Percentiles rank a stretch among this genome's conserved stretches.
These are phyloP conservation scores for Tor tambroides DNA, from an alignment of 2,113 vertebrate genomes.

Conservation along the genomic window DNA sequence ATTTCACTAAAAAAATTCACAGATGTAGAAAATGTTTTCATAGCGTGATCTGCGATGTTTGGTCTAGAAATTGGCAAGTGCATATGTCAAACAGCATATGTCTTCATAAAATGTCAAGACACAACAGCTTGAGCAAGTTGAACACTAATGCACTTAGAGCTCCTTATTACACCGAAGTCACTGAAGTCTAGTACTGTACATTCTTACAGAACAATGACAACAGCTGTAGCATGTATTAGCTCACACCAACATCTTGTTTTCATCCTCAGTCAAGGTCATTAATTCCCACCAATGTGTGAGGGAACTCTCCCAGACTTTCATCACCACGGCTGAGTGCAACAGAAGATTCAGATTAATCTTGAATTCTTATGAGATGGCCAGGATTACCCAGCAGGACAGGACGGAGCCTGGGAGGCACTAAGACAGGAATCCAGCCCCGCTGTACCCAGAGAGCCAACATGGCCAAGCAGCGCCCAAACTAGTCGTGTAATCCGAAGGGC, in stretches of 20 bases:
- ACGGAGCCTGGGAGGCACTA: constrained; percentile 24
- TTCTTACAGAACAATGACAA: not conserved
- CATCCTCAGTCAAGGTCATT: constrained; percentile 46
- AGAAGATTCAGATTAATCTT: constrained; percentile 48
- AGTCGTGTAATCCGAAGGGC: constrained; percentile 32
- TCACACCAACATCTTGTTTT: constrained; percentile 44
- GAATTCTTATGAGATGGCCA: constrained; percentile 44
- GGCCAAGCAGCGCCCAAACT: constrained; percentile 5
- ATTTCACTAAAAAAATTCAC: not conserved
- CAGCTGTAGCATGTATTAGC: constrained; percentile 18
- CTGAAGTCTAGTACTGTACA: not conserved
- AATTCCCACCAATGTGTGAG: constrained; percentile 42
- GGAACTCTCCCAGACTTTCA: constrained; percentile 53
- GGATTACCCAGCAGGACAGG: constrained; percentile 53
- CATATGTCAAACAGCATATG: not conserved
- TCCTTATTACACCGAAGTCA: not conserved
- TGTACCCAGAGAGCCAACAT: not conserved
- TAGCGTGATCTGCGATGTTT: constrained; percentile 6
- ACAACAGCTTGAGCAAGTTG: constrained; percentile 10
- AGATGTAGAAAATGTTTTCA: not conserved
- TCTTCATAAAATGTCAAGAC: constrained; percentile 12
- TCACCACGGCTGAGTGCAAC: constrained; percentile 25
- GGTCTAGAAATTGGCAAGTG: constrained; percentile 6
- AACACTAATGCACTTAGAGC: constrained; percentile 1
- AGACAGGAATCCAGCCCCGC: constrained; percentile 25